Evolutionary conservation across 1,140 invertebrate genomes (phyloP), one percentile per base, ranked within the genome.

Genomic region (Drosophila baimaii): DNA sequence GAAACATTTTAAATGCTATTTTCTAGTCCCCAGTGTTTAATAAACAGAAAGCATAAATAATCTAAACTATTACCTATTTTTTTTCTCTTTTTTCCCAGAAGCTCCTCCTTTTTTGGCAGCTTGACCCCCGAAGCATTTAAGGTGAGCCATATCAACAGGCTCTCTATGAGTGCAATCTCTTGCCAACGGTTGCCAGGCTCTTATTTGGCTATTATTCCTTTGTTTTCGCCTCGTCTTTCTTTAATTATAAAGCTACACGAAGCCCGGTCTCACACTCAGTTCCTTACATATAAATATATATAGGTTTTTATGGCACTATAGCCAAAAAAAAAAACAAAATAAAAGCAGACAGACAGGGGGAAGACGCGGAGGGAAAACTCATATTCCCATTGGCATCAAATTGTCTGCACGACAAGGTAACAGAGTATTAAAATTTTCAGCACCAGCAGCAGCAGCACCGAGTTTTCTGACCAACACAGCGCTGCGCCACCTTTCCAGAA

Each of bases 351-450:
- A 52, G 51, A 35, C 29, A 51, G 51, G 35, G 5, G 41, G n/a
- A 57, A 37, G 43, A 71, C 9, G 65, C 31, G 27, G 23, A 27
- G 37, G 54, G 17, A 61, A 77, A 66, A 55, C 64, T 77, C 74
- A 77, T 75, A 82, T 82, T 82, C 82, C 81, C 81, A 81, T 78
- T 85, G 82, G 78, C 82, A 88, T 76, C 71, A 86, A 86, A 88
- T 86, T 82, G 82, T 86, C 82, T 86, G 79, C 79, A 74, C 46
- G 82, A 80, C 66, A 88, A 86, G 82, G 82, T 85, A 85, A 85
- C 79, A 86, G 75, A 82, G 79, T 88, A 88, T 88, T 86, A 88
- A 88, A 79, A 88, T 82, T 88, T 86, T 86, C 79, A 88, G 66
- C 83, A 86, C 79, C 75, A 68, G 47, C 59, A 55, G 13, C 46